These are phyloP conservation scores for Lepidocyrtinus sp. DNA, from an alignment of 2,888 invertebrate genomes.

Conservation along the genomic window DNA sequence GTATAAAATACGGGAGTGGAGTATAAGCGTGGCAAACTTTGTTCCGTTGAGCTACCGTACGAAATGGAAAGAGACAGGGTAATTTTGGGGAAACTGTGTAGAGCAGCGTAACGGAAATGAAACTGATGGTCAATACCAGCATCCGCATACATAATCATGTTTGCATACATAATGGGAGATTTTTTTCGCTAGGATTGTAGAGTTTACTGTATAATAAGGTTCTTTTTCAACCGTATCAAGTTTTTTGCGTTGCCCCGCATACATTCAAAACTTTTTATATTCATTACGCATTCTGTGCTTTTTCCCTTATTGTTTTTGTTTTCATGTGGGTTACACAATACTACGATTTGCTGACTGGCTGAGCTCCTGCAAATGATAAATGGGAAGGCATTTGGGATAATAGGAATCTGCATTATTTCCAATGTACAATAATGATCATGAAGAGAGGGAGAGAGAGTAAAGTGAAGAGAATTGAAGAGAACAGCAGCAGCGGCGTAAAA, in stretches of 20 bases:
- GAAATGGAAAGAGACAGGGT: conserved; percentile 58
- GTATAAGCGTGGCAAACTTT: conserved; percentile 26
- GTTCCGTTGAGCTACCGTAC: conserved; percentile 22
- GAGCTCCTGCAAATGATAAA: conserved; percentile 30
- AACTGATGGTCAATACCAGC: conserved; percentile 50
- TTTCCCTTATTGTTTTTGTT: conserved; percentile 31
- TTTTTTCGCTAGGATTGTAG: no score
- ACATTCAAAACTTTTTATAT: conserved; percentile 27
- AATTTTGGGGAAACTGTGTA: conserved; percentile 60
- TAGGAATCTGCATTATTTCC: conserved; percentile 20
- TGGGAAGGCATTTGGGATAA: conserved; percentile 25
- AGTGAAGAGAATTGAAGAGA: conserved; percentile 7
- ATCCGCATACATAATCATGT: conserved; percentile 29
- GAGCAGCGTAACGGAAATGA: conserved; percentile 46
- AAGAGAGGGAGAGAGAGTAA: conserved; percentile 18
- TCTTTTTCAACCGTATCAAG: no score
- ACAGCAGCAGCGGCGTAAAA: background rate
- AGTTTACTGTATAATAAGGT: no score
- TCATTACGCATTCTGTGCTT: conserved; percentile 39
- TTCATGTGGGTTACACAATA: no score
- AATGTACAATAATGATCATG: conserved; percentile 19
- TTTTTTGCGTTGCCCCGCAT: no score
- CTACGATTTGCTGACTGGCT: conserved; percentile 17
- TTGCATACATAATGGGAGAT: conserved; percentile 22
- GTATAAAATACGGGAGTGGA: conserved; percentile 19